These are phyloP conservation scores for Baccha elongata DNA, from an alignment of 2,888 invertebrate genomes.

Conservation along the genomic window DNA sequence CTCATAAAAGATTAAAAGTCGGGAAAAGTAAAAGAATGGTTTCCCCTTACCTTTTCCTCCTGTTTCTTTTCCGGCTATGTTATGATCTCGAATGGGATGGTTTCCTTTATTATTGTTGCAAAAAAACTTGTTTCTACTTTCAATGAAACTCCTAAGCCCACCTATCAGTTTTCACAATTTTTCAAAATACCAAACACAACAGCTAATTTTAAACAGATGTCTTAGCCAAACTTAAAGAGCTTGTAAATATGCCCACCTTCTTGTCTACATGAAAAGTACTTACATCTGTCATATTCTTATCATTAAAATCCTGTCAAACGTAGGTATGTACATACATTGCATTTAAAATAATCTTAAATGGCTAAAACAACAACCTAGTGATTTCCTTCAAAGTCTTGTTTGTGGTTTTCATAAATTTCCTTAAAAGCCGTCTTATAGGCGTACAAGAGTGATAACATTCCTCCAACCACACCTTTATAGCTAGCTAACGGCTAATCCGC, in stretches of 20 bases:
- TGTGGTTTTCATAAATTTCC: constrained; percentile 49
- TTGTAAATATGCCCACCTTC: not conserved
- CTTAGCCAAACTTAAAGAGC: not conserved
- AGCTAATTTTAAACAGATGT: no score
- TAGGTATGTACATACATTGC: not conserved
- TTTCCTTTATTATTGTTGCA: no score
- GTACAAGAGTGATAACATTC: constrained; percentile 36
- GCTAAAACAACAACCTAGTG: not conserved
- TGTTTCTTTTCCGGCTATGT: no score
- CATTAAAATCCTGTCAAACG: constrained; percentile 40
- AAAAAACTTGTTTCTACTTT: no score
- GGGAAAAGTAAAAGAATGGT: no score
- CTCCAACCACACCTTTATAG: constrained; percentile 37
- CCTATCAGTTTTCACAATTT: no score
- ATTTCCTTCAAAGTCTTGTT: constrained; percentile 14
- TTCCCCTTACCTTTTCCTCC: no score
- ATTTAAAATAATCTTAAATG: constrained; percentile 21
- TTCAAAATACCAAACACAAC: no score
- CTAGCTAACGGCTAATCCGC: constrained; percentile 34
- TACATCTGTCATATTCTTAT: constrained; percentile 56
- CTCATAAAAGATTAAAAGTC: no score
- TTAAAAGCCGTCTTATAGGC: not conserved
- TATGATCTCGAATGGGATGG: no score
- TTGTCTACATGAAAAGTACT: constrained; percentile 19
- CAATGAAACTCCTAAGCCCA: no score